Conservation (phyloP, 2,888 invertebrate species). For the Melinaea menophilus region DNA sequence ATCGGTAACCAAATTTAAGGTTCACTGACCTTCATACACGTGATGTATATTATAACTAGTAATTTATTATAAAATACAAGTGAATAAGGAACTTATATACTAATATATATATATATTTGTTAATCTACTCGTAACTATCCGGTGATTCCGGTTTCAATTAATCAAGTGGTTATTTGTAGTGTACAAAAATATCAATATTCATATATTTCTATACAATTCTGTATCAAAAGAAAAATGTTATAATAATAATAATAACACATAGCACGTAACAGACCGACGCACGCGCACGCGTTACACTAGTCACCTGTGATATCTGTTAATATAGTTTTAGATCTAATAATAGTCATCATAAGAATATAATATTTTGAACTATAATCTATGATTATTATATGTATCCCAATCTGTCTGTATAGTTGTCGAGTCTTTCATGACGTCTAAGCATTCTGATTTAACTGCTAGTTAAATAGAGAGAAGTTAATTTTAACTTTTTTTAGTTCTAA, state of each 20-base stretch:
- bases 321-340: no score
- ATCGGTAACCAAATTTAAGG: conserved; percentile 63
- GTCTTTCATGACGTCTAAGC: no score
- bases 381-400: no score
- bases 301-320: no score
- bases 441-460: background rate
- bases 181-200: conserved; percentile 69
- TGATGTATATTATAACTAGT: conserved; percentile 59
- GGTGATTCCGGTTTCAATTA: conserved; percentile 38
- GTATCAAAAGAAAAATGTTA: no score
- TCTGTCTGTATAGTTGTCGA: no score
- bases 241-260: no score
- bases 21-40: conserved; percentile 46
- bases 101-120: conserved; percentile 17
- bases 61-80: conserved; percentile 44
- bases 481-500: background rate
- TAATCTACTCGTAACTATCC: conserved; percentile 30
- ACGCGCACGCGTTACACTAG: no score
- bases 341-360: no score
- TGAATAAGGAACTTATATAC: conserved; percentile 20
- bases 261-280: no score
- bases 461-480: background rate
- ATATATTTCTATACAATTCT: no score
- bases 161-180: conserved; percentile 34
- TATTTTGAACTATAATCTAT: no score